These are phyloP conservation scores for Pandemis heparana DNA, from an alignment of 2,888 invertebrate species.

Conservation along the genomic window DNA sequence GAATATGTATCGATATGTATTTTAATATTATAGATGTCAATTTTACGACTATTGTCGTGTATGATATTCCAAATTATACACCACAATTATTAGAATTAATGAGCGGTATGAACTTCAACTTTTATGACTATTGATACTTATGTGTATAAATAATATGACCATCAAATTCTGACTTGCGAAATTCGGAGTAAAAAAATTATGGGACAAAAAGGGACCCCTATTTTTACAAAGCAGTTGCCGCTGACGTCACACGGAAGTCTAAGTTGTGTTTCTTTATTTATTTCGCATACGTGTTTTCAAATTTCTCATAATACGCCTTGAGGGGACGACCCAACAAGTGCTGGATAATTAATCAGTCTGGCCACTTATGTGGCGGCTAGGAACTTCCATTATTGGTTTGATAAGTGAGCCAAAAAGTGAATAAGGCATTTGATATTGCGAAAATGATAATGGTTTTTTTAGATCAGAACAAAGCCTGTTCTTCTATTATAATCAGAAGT, in stretches of 20 bases:
- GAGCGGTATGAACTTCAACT: no score
- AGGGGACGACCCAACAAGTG: conserved; percentile 15
- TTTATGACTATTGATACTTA: no score
- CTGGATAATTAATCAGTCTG: conserved; percentile 21
- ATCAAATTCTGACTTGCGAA: no score
- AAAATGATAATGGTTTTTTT: conserved; percentile 16
- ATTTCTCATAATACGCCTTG: conserved; percentile 18
- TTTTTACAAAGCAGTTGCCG: not conserved
- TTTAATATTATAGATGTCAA: no score
- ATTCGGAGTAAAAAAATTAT: no score
- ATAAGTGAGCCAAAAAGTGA: conserved; percentile 12
- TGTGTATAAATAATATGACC: no score
- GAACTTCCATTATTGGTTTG: conserved; percentile 5
- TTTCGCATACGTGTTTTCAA: conserved; percentile 10
- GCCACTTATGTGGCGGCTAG: conserved; percentile 10
- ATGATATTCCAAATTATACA: no score
- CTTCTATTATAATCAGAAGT: conserved; percentile 4
- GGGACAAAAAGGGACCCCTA: no score
- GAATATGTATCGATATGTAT: no score
- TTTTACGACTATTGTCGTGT: no score
- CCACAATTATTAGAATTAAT: no score
- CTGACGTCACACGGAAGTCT: conserved; percentile 9
- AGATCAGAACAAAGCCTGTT: not conserved
- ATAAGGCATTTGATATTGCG: conserved; percentile 1
- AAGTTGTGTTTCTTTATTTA: not conserved